Evolutionary conservation across 2,888 invertebrate genomes (phyloP), one percentile per base, ranked within the genome.

Genomic region (Trisateles emortualis): DNA sequence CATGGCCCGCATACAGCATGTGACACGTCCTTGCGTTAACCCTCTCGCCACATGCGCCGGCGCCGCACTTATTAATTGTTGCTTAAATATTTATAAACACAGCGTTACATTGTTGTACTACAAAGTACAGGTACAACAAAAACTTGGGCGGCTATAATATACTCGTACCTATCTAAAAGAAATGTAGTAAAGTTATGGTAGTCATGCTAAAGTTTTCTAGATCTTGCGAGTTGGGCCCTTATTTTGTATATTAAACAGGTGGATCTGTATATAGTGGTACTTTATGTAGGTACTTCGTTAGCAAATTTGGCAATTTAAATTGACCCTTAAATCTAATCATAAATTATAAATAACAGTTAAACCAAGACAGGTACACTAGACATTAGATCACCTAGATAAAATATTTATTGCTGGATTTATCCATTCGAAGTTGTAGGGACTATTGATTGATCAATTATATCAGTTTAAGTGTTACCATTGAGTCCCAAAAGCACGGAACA

Each of bases 401-500:
- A 50, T 47, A 70, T 66, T 56, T 56, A 64, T 56, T 19, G 50
- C 43, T 41, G 39, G 50, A 46, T 58, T 55, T 60, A 53, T 16
- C 11, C 6, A 30, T 30, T 44, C 42, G 48, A 56, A 58, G 40
- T 70, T 61, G 63, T 56, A 52, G 30, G 39, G 22, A 49, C 14
- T 8, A 43, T 43, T 53, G 59, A 67, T 67, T 67, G 71, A 67
- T 64, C 62, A 64, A 70, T 64, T 57, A 65, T 52, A 43, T 38
- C 35, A 59, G 45, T 52, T 49, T 6, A 6, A 26, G 9, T 8
- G 4, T 8, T 26, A 8, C 9, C 26, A 3, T 2, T 22, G 3
- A 3, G 22, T 22, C 22, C n/a, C n/a, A n/a, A n/a, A n/a, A n/a
- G n/a, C n/a, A n/a, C n/a, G n/a, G n/a, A n/a, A n/a, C n/a, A n/a